phyloP scores from a whole-genome alignment of 2,888 invertebrate genomes.

The Cerastis leucographa region DNA sequence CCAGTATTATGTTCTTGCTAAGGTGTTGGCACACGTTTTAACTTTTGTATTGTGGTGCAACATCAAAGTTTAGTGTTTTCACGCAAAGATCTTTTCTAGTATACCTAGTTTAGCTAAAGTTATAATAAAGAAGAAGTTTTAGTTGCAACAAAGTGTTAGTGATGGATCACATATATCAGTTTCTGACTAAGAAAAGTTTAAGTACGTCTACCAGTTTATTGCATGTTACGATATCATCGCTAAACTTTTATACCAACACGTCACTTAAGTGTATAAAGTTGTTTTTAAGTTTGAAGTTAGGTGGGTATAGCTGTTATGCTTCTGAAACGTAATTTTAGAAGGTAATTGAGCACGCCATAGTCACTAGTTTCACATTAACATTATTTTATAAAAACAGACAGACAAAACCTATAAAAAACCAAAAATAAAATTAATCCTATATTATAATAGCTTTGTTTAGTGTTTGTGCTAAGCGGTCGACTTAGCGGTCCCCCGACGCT shows the following conservation, averaged over 20 bases:
- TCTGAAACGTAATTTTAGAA: not conserved
- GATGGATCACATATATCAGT: constrained; percentile 49
- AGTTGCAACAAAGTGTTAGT: constrained; percentile 41
- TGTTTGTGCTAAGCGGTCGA: no score
- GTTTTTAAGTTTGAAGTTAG: not conserved
- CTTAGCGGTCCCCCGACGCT: no score
- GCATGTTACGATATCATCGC: constrained; percentile 14
- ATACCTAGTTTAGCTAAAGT: constrained; percentile 25
- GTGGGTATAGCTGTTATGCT: no score
- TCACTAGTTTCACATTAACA: not conserved
- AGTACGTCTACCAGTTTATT: constrained; percentile 26
- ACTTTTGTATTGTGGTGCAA: not conserved
- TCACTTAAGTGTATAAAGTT: constrained; percentile 2
- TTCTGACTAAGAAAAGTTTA: constrained; percentile 42
- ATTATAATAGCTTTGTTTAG: no score
- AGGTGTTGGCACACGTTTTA: no score
- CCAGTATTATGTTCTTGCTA: not conserved
- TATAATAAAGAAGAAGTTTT: constrained; percentile 32
- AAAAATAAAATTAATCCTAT: no score
- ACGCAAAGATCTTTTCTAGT: constrained; percentile 12
- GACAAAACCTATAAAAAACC: no score
- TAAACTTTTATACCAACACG: constrained; percentile 22
- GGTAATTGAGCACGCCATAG: not conserved
- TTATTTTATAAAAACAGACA: no score
- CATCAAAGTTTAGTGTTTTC: constrained; percentile 14